Conservation (phyloP, 2,888 invertebrate species). For the Glaucopsyche alexis region DNA sequence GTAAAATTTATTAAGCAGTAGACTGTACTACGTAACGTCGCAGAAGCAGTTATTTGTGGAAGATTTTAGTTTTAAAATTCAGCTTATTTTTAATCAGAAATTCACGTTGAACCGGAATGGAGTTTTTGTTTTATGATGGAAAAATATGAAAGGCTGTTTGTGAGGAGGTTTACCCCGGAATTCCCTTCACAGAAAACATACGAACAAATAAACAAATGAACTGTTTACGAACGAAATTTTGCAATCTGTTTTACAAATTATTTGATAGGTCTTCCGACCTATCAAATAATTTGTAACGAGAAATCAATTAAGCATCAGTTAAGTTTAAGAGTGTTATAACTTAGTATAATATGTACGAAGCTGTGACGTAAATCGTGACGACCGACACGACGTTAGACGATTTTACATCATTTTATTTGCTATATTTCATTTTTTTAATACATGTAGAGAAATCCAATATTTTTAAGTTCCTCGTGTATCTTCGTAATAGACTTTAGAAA, state of each 20-base stretch:
- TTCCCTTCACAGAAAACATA: background rate
- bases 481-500: no score
- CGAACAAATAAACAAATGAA: background rate
- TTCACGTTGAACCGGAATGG: background rate
- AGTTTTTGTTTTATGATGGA: background rate
- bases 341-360: no score
- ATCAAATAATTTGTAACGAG: background rate
- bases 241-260: no score
- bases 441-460: no score
- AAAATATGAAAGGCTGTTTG: constrained; percentile 8
- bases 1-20: background rate
- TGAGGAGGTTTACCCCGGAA: background rate
- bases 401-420: no score
- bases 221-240: background rate
- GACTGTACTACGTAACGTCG: background rate
- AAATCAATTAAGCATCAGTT: background rate
- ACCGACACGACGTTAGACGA: no score
- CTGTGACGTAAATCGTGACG: no score
- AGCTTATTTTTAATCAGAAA: background rate
- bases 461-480: no score
- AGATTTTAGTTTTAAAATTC: background rate
- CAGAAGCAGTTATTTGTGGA: background rate
- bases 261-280: no score
- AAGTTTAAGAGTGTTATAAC: background rate
- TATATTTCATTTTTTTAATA: no score